Evolutionary conservation across 2,797 vertebrate species (phyloP).

Genomic region (Aldrovandia affinis): DNA sequence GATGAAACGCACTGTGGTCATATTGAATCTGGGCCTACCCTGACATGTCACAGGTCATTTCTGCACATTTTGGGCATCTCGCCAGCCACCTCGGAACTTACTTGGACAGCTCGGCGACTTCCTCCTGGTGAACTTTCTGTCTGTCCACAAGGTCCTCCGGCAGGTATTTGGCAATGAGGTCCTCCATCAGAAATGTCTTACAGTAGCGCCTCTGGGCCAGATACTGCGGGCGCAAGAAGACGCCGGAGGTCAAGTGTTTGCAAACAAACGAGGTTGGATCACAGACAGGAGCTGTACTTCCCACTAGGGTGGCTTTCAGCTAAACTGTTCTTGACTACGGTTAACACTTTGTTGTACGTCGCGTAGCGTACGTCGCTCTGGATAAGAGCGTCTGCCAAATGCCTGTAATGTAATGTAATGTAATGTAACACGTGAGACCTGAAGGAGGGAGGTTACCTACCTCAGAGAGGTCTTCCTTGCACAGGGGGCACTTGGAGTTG

Average conservation of each 20-base stretch:
- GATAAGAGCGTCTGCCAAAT: too few species aligned
- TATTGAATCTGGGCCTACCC: background rate
- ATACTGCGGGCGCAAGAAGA: slow-evolving; percentile 60
- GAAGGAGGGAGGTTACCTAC: slow-evolving; percentile 60
- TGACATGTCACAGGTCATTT: background rate
- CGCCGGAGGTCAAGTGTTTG: too few species aligned
- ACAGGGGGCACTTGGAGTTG: slow-evolving; percentile 79
- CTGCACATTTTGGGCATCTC: slow-evolving; percentile 14
- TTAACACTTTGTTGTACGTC: too few species aligned
- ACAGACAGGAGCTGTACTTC: background rate
- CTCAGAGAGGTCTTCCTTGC: slow-evolving; percentile 78
- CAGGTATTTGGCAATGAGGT: slow-evolving; percentile 76
- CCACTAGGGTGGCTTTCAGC: too few species aligned
- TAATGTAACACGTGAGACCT: too few species aligned
- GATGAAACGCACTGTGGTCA: background rate
- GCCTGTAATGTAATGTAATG: too few species aligned
- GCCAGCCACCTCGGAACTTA: slow-evolving; percentile 48
- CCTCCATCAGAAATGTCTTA: slow-evolving; percentile 78
- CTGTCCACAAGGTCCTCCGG: slow-evolving; percentile 77
- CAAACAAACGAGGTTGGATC: background rate
- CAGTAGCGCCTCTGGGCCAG: slow-evolving; percentile 75
- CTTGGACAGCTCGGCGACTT: slow-evolving; percentile 83
- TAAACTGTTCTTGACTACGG: too few species aligned
- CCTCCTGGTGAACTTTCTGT: slow-evolving; percentile 75
- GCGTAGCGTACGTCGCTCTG: too few species aligned